phyloP scores from a whole-genome alignment of 92 coral and sea anemone genomes.

The Epizoanthus fatuus region DNA sequence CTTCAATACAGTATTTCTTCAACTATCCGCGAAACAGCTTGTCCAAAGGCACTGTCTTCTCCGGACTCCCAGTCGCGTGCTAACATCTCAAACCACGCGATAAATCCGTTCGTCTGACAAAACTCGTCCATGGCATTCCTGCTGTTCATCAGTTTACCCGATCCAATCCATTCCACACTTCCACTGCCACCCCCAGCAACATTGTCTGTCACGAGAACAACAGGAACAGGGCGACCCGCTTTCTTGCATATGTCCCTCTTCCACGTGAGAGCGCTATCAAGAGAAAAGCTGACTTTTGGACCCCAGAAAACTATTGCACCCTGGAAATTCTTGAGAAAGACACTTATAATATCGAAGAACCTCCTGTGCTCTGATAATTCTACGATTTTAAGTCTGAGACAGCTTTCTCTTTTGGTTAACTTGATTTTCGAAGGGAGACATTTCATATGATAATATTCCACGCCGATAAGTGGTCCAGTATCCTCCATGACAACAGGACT shows the following conservation, averaged over 20 bases:
- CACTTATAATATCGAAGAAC: neutral
- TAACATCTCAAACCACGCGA: constrained; percentile 72
- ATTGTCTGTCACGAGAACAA: constrained; percentile 73
- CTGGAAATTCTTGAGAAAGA: constrained; percentile 28
- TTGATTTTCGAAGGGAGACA: constrained; percentile 24
- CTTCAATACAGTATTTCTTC: constrained; percentile 55
- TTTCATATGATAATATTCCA: constrained; percentile 27
- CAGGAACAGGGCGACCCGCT: constrained; percentile 37
- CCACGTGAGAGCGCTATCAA: constrained; percentile 55
- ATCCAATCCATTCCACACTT: constrained; percentile 61
- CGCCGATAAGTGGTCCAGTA: constrained; percentile 59
- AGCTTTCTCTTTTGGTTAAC: neutral
- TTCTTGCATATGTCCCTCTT: constrained; percentile 38
- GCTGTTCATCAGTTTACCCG: constrained; percentile 54
- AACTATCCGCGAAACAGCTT: constrained; percentile 65
- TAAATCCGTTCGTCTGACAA: constrained; percentile 64
- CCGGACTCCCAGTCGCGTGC: constrained; percentile 72
- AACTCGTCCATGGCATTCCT: constrained; percentile 56
- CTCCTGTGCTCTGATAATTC: constrained; percentile 67
- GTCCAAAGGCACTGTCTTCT: constrained; percentile 69
- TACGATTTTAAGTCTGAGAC: constrained; percentile 60
- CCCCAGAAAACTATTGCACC: constrained; percentile 86
- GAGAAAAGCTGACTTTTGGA: constrained; percentile 42
- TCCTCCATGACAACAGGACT: constrained; percentile 44
- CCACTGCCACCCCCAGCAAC: neutral